A percentile compares a stretch with the other conserved stretches of the same genome.
Evolutionary conservation across 2,888 invertebrate genomes (phyloP).

Genomic region (Tuberolachnus salignus): DNA sequence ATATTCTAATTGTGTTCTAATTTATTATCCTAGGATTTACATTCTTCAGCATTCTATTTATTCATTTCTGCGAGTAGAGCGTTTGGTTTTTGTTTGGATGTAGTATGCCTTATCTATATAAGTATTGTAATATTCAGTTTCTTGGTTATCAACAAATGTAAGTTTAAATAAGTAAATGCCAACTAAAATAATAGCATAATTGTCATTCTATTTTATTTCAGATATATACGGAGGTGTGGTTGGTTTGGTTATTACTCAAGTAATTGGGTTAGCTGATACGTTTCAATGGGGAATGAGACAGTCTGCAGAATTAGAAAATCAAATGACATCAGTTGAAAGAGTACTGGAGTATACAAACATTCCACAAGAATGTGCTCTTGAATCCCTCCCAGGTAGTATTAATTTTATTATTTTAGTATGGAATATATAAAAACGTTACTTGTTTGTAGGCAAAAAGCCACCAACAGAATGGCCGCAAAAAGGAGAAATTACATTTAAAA

Average conservation of each 20-base stretch:
- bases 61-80: constrained; percentile 89
- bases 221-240: constrained; percentile 70
- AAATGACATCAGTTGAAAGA: constrained; percentile 90
- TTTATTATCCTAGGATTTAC: constrained; percentile 57
- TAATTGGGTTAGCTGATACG: constrained; percentile 78
- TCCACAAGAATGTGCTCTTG: constrained; percentile 65
- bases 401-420: too few species aligned
- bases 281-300: constrained; percentile 92
- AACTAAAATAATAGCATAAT: background rate
- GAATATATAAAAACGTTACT: too few species aligned
- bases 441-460: too few species aligned
- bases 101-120: constrained; percentile 86
- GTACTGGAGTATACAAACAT: constrained; percentile 80
- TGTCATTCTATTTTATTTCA: constrained; percentile 9
- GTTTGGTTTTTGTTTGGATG: constrained; percentile 91
- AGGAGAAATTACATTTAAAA: constrained; percentile 73
- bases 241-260: constrained; percentile 79
- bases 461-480: constrained; percentile 59
- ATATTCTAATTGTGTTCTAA: background rate
- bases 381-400: constrained; percentile 59
- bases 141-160: constrained; percentile 65
- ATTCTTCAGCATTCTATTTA: constrained; percentile 84
- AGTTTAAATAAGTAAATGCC: background rate
- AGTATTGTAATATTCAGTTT: constrained; percentile 84
- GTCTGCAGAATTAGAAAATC: constrained; percentile 85